These are phyloP conservation scores for Camponotus vicinus DNA, from an alignment of 1,140 invertebrate species.

Conservation along the genomic window DNA sequence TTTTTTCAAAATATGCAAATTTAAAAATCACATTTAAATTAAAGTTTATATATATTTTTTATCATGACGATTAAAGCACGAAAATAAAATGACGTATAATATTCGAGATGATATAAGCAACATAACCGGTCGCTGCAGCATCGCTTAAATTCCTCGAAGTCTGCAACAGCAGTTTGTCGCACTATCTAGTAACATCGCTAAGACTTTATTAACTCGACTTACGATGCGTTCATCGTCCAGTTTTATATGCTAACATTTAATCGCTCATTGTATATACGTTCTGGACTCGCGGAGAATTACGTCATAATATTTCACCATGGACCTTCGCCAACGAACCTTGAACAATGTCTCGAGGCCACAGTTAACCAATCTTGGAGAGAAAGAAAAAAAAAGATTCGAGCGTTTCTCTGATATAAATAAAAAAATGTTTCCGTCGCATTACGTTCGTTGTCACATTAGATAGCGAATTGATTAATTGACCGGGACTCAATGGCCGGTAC, in stretches of 20 bases:
- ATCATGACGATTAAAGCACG: not conserved
- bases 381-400: not conserved
- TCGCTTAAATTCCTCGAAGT: constrained; percentile 36
- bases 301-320: constrained; percentile 61
- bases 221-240: not conserved
- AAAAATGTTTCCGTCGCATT: constrained; percentile 39
- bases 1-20: not conserved
- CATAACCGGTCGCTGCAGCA: not conserved
- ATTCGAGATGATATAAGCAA: constrained; percentile 9
- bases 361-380: constrained; percentile 50
- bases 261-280: not conserved
- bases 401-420: constrained; percentile 21
- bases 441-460: constrained; percentile 23
- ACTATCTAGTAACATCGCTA: not conserved
- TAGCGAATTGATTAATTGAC: constrained; percentile 55
- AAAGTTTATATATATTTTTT: not conserved
- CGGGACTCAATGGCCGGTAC: constrained; percentile 5
- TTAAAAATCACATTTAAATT: not conserved
- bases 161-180: constrained; percentile 12
- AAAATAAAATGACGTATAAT: not conserved
- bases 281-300: constrained; percentile 64
- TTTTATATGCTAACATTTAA: constrained; percentile 43
- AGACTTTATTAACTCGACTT: constrained; percentile 35
- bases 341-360: constrained; percentile 65
- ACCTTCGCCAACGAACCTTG: constrained; percentile 59